These are phyloP conservation scores for Xestia xanthographa DNA, from an alignment of 2,888 invertebrate genomes.

Conservation along the genomic window DNA sequence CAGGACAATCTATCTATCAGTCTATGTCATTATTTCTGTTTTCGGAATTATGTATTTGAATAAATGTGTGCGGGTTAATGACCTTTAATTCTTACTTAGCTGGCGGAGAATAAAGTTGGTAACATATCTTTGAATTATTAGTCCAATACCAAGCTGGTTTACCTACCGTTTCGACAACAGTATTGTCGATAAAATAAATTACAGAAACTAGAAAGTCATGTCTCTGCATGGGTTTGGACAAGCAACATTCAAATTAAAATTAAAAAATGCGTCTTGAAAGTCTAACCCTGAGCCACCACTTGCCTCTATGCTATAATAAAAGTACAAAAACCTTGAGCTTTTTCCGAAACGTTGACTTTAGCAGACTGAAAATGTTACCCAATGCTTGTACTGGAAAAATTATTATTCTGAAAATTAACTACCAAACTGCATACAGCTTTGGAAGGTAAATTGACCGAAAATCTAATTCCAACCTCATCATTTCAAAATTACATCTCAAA, in stretches of 20 bases:
- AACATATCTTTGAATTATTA: no score
- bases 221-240: no score
- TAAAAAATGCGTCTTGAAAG: neutral
- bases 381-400: neutral
- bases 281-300: neutral
- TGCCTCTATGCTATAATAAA: neutral
- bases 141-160: no score
- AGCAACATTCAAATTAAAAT: neutral
- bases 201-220: no score
- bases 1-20: no score
- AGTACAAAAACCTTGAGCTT: neutral
- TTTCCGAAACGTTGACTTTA: neutral
- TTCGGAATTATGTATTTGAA: no score
- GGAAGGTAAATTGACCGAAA: constrained; percentile 2
- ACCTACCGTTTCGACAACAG: no score
- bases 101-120: no score
- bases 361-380: neutral
- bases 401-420: neutral
- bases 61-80: no score
- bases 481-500: constrained; percentile 28
- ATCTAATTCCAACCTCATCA: constrained; percentile 35
- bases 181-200: no score
- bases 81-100: no score
- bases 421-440: neutral
- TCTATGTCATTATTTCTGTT: no score